Base-by-base conservation (phyloP, 2,888 invertebrate species). In the Micoletzkya japonica region DNA sequence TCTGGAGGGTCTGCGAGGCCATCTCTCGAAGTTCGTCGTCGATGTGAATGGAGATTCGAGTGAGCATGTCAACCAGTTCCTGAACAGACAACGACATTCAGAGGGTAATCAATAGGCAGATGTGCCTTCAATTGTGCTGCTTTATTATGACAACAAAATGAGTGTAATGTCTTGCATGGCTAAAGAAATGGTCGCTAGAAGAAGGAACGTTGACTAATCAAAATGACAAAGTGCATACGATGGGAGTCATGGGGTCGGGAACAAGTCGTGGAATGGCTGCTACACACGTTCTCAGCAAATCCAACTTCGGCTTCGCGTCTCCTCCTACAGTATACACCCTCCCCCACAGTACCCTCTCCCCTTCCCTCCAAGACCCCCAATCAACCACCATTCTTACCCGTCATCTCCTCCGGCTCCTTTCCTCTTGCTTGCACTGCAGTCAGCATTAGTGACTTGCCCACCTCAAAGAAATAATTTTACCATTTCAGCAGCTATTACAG, bases 211-310 rank as follows among this genome's bases (percentile, higher is more conserved):
- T n/a, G n/a, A n/a, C n/a, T n/a, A n/a, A n/a, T n/a, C n/a, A n/a
- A n/a, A n/a, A n/a, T 10, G 14, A 17, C 59, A 57, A 50, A 4
- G 28, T 30, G 37, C 54, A 52, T 56, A 77, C 80, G 54, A 76
- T 74, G 58, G 93, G 91, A 24, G 92, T 92, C 94, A 97, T 96
- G 17, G 95, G 96, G 85, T 98, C 97, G 0, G 97, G 98, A 80
- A 98, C 93, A 32, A 99, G 88, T 74, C 97, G 91, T 0, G 97
- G 98, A 82, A 99, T 95, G 4, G 98, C 96, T 10, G 98, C 97
- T 24, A 99, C 93, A 85, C 98, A 98, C 0, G 97, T 98, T 56
- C 97, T 90, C 86, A 98, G 97, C 81, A 99, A 88, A 88, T 98
- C 98, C 78, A 99, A 94, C 85, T 96, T 91, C 0, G 97, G 95